These are phyloP conservation scores for Tipula unca DNA, from an alignment of 2,888 invertebrate genomes.

Conservation along the genomic window DNA sequence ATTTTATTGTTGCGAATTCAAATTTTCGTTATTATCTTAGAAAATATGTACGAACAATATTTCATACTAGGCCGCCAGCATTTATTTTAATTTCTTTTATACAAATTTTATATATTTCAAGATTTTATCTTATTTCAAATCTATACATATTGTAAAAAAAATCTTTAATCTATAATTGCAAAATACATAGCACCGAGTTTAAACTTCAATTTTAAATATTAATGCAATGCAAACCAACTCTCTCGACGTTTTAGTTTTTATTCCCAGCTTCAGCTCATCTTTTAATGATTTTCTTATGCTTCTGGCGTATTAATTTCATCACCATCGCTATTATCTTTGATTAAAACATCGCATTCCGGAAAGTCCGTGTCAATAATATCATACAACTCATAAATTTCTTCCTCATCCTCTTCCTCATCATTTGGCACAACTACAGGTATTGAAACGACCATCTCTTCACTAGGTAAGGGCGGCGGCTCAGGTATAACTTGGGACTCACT, in stretches of 20 bases:
- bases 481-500: not conserved
- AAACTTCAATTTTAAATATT: not conserved
- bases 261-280: not conserved
- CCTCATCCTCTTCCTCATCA: not conserved
- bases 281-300: not conserved
- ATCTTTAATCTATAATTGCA: not conserved
- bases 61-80: too few species aligned
- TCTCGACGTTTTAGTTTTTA: not conserved
- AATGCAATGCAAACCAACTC: not conserved
- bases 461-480: not conserved
- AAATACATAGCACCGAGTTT: not conserved
- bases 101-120: not conserved
- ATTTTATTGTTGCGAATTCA: too few species aligned
- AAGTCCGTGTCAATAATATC: not conserved
- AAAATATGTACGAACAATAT: too few species aligned
- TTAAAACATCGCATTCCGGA: not conserved
- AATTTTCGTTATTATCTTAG: too few species aligned
- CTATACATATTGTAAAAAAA: not conserved
- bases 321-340: not conserved
- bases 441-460: not conserved
- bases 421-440: not conserved
- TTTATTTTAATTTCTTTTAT: not conserved
- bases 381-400: not conserved
- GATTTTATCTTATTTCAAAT: not conserved
- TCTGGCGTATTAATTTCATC: not conserved